A percentile compares a stretch with the other conserved stretches of the same genome.
Evolutionary conservation across 1,140 invertebrate species (phyloP).

Genomic region (Eriocheir sinensis): DNA sequence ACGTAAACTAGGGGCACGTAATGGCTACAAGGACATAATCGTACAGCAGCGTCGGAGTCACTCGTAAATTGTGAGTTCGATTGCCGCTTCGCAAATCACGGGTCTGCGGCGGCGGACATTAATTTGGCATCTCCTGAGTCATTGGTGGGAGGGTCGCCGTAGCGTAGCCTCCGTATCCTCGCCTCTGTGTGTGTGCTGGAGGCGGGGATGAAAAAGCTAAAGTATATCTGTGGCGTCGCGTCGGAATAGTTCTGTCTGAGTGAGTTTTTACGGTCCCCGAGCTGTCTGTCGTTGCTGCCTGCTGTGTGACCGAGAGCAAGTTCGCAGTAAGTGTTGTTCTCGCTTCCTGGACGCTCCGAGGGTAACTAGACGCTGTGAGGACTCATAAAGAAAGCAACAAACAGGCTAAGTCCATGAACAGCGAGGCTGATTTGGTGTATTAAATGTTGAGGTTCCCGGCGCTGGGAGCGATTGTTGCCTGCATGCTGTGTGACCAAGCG

Average conservation of each 20-base stretch:
- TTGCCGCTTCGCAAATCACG: not conserved
- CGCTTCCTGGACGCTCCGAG: not conserved
- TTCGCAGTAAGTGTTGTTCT: not conserved
- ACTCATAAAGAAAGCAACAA: not conserved
- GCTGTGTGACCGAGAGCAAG: not conserved
- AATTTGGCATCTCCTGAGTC: not conserved
- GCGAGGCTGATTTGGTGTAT: too few relatives aligned
- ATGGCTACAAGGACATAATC: conserved; percentile 9
- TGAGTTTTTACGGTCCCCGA: not conserved
- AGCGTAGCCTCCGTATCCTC: not conserved
- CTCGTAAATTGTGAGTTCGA: not conserved
- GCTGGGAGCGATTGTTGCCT: too few relatives aligned
- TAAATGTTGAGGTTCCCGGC: too few relatives aligned
- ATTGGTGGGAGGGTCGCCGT: not conserved
- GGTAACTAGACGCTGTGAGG: not conserved
- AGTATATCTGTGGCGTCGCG: not conserved
- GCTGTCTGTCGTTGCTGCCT: too few relatives aligned
- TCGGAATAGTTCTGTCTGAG: not conserved
- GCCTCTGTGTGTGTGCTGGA: not conserved
- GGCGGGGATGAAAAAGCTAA: not conserved
- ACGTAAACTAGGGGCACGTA: conserved; percentile 1
- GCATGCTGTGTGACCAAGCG: too few relatives aligned
- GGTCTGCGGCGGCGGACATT: not conserved
- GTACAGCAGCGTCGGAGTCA: not conserved
- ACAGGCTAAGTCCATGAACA: too few relatives aligned